Base-by-base conservation (phyloP, 2,113 vertebrate species). In the Petromus typicus region DNA sequence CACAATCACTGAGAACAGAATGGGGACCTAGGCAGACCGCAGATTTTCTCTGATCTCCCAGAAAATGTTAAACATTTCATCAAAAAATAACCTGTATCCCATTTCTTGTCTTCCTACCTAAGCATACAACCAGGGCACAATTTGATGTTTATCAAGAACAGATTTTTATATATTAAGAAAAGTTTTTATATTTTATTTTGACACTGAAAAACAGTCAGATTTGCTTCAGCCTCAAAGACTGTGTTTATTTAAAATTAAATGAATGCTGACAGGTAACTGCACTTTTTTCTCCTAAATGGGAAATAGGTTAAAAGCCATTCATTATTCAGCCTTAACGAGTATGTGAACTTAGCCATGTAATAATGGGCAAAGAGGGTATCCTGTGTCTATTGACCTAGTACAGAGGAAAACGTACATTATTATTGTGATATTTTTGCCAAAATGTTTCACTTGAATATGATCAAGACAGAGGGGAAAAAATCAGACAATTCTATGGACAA, bases 11-110 rank as follows among this genome's bases (percentile, higher is more conserved):
- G 45, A 71, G 37, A 64, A 69, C 22, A 32, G 54, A 23, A 27
- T 63, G 45, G 25, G 14, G 63, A 69, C 14, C 17, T 25, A 40
- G 40, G 73, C 9, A 95, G 64, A 73, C 37, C 27, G 61, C 17
- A 95, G 20, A 79, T 92, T 34, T 57, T 90, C 51, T 76, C 40
- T 85, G 54, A n/a, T 79, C 45, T 40, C 37, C 51, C 86, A 89
- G 83, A 59, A 82, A 91, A 92, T 83, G 75, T 51, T 51, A 78
- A 51, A 92, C 82, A 93, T 95, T 90, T 92, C 61, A 59, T 88
- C 23, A 59, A 83, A 67, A 95, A 91, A 80, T 57, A 64, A 54
- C 88, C 92, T 56, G 48, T 32, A 69, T 37, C 3, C 61, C 71
- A 73, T 75, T 75, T 45, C 5, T 25, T 45, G 10, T 30, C 71